Base-by-base conservation (phyloP, 2,113 vertebrate species). In the Lasiurus cinereus region DNA sequence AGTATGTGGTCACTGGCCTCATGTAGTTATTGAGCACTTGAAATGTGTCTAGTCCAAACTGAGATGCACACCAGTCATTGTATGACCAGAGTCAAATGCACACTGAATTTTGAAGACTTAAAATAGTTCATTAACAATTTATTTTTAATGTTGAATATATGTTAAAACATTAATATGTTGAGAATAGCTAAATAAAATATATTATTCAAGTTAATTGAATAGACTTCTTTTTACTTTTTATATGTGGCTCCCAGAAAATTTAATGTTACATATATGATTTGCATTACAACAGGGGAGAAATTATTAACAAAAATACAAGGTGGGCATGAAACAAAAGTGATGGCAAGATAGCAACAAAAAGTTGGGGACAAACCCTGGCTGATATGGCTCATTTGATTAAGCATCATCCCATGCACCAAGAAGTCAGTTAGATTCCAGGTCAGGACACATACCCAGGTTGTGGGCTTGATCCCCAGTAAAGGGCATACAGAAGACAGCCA, bases 181-280 rank as follows among this genome's bases (percentile, higher is more conserved):
- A 93, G 78, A 70, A 62, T 13, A 72, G 62, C 64, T 93, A 85
- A 83, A 54, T 48, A 54, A 94, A 91, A 77, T 31, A 33, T 67
- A 69, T 70, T 74, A 43, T 43, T 78, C 48, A 92, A 74, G 84
- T 92, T 83, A 84, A 80, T 69, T 56, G 66, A 21, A 78, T 16
- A 18, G 31, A 78, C 78, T 73, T 94, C 31, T 92, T 79, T 85
- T 66, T 39, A 66, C 33, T 82, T 91, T 83, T 92, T 88, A 84
- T 92, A 92, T 67, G 29, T 90, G 54, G 27, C 11, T 92, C 74
- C 43, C 66, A 91, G 33, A 93, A 95, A 91, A 88, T 56, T 69
- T 88, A 88, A 89, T 86, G 33, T 82, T 93, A 95, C 18, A 73
- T 39, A 86, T 33, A 86, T 67, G n/a, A 62, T 46, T 88, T 77